These are phyloP conservation scores for Andinoacara biseriatus DNA, from an alignment of 2,113 vertebrate species.

Conservation along the genomic window DNA sequence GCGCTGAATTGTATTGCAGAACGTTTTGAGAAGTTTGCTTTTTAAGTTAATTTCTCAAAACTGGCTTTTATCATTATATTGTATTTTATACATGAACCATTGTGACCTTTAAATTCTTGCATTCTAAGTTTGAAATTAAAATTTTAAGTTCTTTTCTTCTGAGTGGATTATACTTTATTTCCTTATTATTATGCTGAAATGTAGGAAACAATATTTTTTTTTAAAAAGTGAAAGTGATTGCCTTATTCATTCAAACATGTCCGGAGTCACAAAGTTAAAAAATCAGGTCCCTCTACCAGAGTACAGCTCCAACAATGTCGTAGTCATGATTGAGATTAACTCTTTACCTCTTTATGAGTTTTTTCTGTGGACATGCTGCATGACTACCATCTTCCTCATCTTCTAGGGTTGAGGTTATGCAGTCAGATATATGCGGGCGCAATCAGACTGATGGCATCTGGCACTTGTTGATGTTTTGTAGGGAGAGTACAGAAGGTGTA, in stretches of 20 bases:
- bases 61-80: background rate
- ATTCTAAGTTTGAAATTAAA: conserved; percentile 13
- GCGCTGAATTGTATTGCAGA: too few relatives aligned
- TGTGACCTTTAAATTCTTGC: conserved; percentile 3
- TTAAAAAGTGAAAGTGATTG: background rate
- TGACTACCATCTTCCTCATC: background rate
- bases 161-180: background rate
- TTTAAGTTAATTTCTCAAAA: too few relatives aligned
- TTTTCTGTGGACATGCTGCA: background rate
- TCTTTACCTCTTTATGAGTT: background rate
- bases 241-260: background rate
- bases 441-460: background rate
- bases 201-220: background rate
- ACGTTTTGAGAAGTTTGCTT: too few relatives aligned
- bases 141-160: background rate
- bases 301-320: background rate
- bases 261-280: background rate
- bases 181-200: background rate
- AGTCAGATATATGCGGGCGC: background rate
- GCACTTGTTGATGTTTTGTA: background rate
- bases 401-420: background rate
- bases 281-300: background rate
- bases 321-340: background rate
- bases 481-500: background rate
- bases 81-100: conserved; percentile 3